Percentiles rank a stretch among this genome's conserved stretches.
These are phyloP conservation scores for Bombyx mori DNA, from an alignment of 1,140 invertebrate genomes.

Conservation along the genomic window DNA sequence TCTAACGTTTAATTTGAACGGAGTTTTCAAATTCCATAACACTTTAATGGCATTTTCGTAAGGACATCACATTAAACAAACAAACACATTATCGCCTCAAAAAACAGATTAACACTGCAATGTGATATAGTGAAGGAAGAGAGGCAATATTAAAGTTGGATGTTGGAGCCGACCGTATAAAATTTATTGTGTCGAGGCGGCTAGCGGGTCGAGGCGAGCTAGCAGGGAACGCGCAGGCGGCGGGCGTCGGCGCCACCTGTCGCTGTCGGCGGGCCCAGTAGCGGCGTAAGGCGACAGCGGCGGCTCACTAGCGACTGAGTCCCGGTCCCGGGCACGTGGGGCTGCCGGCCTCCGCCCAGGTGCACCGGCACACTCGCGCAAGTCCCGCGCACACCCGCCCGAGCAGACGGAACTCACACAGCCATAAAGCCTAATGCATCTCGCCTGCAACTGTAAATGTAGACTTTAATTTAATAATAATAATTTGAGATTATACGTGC, in stretches of 20 bases:
- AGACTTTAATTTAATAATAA: neutral
- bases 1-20: neutral
- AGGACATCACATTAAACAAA: conserved; percentile 16
- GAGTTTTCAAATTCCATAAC: conserved; percentile 20
- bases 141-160: conserved; percentile 50
- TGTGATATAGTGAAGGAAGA: conserved; percentile 28
- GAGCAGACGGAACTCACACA: conserved; percentile 8
- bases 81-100: conserved; percentile 19
- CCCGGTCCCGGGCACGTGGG: conserved; percentile 48
- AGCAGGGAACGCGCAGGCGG: conserved; percentile 45
- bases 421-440: neutral
- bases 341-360: conserved; percentile 53
- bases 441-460: neutral
- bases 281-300: conserved; percentile 22
- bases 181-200: conserved; percentile 18
- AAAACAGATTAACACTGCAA: conserved; percentile 37
- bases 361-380: conserved; percentile 41
- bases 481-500: neutral
- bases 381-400: conserved; percentile 19
- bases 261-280: conserved; percentile 26
- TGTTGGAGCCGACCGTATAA: conserved; percentile 35
- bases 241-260: conserved; percentile 58
- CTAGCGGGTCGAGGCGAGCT: conserved; percentile 20
- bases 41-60: conserved; percentile 15
- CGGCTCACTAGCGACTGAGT: conserved; percentile 49